Percentiles rank a stretch among this genome's conserved stretches.
Conservation (phyloP, 1,140 invertebrate genomes). For the Trichoplusia ni region DNA sequence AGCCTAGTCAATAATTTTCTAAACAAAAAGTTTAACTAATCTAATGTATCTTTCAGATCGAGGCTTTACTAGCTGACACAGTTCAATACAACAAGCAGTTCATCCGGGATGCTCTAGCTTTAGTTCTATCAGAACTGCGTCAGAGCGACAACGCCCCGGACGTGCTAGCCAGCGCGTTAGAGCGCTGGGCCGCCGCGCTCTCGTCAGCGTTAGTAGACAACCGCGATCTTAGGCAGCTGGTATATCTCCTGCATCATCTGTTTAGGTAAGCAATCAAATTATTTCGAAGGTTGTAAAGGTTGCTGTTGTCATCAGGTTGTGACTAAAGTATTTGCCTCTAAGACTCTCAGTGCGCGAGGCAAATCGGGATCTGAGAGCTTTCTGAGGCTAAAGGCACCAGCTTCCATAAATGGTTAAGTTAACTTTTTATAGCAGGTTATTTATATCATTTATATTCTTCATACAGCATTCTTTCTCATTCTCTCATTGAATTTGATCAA, state of each 20-base stretch:
- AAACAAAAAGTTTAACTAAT: not conserved
- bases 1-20: too few relatives aligned
- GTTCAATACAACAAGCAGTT: slow-evolving; percentile 46
- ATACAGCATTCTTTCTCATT: not conserved
- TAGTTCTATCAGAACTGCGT: slow-evolving; percentile 59
- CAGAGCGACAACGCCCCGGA: slow-evolving; percentile 50
- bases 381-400: too few relatives aligned
- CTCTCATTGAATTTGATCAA: too few relatives aligned
- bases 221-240: slow-evolving; percentile 51
- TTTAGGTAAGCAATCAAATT: slow-evolving; percentile 51
- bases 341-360: too few relatives aligned
- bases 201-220: slow-evolving; percentile 48
- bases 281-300: too few relatives aligned
- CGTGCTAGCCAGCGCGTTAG: slow-evolving; percentile 46
- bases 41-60: slow-evolving; percentile 53
- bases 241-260: slow-evolving; percentile 67
- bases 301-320: too few relatives aligned
- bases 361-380: too few relatives aligned
- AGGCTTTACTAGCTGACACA: slow-evolving; percentile 63
- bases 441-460: too few relatives aligned
- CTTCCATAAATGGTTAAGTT: too few relatives aligned
- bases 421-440: too few relatives aligned
- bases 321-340: too few relatives aligned
- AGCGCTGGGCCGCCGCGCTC: slow-evolving; percentile 61
- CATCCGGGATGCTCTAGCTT: slow-evolving; percentile 59